phyloP scores from a whole-genome alignment of 2,797 vertebrate species.

The Arrhamphus sclerolepis region DNA sequence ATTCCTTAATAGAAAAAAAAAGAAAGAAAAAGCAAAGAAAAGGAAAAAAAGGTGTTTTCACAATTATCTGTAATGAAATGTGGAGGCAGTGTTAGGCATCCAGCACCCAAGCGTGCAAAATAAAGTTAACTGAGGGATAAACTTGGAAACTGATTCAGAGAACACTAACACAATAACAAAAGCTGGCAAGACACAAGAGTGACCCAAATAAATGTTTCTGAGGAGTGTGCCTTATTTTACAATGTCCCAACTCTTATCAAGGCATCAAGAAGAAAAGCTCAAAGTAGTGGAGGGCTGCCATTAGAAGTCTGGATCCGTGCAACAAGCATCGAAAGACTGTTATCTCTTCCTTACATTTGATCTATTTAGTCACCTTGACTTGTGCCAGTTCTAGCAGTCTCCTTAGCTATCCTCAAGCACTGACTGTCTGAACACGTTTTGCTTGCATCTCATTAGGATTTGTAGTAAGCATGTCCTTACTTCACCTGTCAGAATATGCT shows the following conservation, averaged over 20 bases:
- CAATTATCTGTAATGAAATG: conserved; percentile 23
- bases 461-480: conserved; percentile 22
- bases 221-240: conserved; percentile 16
- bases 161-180: conserved; percentile 7
- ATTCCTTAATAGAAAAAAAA: no score
- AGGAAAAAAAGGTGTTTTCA: conserved; percentile 32
- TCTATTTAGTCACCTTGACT: conserved; percentile 43
- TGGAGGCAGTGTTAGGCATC: conserved; percentile 31
- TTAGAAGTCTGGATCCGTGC: conserved; percentile 38
- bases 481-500: conserved; percentile 34
- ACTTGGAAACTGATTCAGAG: conserved; percentile 25
- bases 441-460: conserved; percentile 57
- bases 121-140: conserved; percentile 27
- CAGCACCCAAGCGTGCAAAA: conserved; percentile 27
- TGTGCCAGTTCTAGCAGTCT: conserved; percentile 30
- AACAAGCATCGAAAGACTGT: conserved; percentile 40
- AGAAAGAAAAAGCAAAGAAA: no score
- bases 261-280: conserved; percentile 24
- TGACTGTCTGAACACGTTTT: conserved; percentile 59
- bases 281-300: conserved; percentile 50
- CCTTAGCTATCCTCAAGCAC: conserved; percentile 52
- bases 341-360: conserved; percentile 43
- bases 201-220: conserved; percentile 19
- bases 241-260: conserved; percentile 4
- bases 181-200: conserved; percentile 8